Percentiles rank a stretch among this genome's conserved stretches.
Conservation (phyloP, 2,888 invertebrate species). For the Tiliacea aurago region DNA sequence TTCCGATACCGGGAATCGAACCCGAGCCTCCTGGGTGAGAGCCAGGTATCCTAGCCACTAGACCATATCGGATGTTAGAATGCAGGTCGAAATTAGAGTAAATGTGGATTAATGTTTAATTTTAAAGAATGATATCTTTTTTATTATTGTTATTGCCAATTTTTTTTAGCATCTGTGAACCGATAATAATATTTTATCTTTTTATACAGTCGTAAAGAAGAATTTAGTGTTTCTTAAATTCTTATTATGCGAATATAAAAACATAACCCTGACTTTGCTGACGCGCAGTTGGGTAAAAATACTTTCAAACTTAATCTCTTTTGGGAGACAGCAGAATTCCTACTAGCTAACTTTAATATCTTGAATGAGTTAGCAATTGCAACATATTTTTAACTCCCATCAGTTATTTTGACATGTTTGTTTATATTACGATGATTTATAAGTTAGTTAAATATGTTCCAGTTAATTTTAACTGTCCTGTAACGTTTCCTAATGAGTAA, state of each 20-base stretch:
- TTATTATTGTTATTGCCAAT: neutral
- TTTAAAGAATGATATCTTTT: rapidly evolving
- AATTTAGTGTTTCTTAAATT: neutral
- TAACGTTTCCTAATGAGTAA: constrained; percentile 68
- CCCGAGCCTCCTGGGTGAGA: constrained; percentile 92
- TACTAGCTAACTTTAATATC: too few relatives aligned
- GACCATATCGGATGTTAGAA: constrained; percentile 88
- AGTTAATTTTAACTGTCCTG: constrained; percentile 67
- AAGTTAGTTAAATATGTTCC: constrained; percentile 44
- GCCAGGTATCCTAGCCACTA: constrained; percentile 92
- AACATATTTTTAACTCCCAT: constrained; percentile 3
- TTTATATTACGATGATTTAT: constrained; percentile 43
- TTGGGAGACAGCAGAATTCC: too few relatives aligned
- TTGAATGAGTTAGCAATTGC: neutral
- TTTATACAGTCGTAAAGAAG: neutral
- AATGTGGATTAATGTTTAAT: rapidly evolving
- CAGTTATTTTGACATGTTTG: constrained; percentile 40
- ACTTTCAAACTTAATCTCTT: too few relatives aligned
- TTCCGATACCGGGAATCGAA: constrained; percentile 92
- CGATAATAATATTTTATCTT: neutral
- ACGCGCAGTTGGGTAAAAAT: too few relatives aligned
- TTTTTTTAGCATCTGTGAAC: neutral
- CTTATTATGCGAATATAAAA: neutral
- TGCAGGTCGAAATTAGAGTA: rapidly evolving
- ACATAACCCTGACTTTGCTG: too few relatives aligned